Evolutionary conservation across 2,797 vertebrate genomes (phyloP), one percentile per base, ranked within the genome.

Genomic region (Sciurus carolinensis): DNA sequence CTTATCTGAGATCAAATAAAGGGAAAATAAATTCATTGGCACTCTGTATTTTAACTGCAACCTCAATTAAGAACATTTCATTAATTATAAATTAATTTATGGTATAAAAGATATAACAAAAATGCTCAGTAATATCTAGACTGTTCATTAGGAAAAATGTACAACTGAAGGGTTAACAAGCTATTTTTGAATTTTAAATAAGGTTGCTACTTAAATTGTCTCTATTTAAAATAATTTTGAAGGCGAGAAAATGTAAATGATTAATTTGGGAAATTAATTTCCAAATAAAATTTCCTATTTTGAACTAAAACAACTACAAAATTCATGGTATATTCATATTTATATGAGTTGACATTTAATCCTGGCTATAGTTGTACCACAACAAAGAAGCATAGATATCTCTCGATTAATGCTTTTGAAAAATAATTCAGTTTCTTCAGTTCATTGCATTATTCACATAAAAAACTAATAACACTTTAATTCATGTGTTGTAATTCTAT

Each of bases 11-110:
- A 85, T 33, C 57, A 97, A 83, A 64, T n/a, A 95, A 98, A 89
- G 95, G 87, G 92, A 97, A 97, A 97, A 97, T 84, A 42, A 97
- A 97, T 66, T 94, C 36, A 97, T 88, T 18, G 22, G 22, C 36
- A 8, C 12, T 69, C 5, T 62, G 14, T n/a, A 52, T 96, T 71
- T 90, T n/a, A 94, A 59, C 57, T 87, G 13, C 44, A 80, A 47
- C 87, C 2, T 47, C 87, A 91, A 83, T 95, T 81, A 75, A 82
- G 92, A 96, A 47, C 75, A 20, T 84, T 96, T 89, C 81, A 97
- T 22, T 57, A 22, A 22, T 22, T 22, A 57, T 8, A 57, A 57
- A 57, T 54, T 54, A 52, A 1, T 12, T 80, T 72, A 62, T 5
- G 30, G 0, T 39, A 39, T 33, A 36, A 87, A 79, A 20, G 52